Conservation (phyloP, 2,888 invertebrate species). For the Trilocha varians region DNA sequence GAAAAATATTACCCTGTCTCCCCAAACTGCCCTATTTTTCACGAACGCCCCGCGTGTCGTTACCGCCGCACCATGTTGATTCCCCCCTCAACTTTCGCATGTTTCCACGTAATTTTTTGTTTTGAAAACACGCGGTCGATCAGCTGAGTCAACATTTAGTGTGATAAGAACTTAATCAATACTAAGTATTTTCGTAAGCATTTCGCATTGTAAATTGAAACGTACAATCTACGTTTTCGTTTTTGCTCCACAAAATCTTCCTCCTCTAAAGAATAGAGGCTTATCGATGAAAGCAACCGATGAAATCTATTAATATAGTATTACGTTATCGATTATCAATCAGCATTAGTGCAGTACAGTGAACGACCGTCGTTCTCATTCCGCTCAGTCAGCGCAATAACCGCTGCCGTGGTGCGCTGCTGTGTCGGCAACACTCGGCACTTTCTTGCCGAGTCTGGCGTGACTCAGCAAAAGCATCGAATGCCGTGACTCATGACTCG, state of each 20-base stretch:
- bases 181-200: too few relatives aligned
- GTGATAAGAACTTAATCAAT: too few relatives aligned
- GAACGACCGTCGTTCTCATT: slow-evolving; percentile 29
- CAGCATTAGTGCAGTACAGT: slow-evolving; percentile 46
- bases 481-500: slow-evolving; percentile 49
- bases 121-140: slow-evolving; percentile 39
- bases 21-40: slow-evolving; percentile 49
- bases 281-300: neutral
- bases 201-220: too few relatives aligned
- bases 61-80: slow-evolving; percentile 27
- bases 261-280: too few relatives aligned
- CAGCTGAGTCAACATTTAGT: slow-evolving; percentile 38
- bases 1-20: slow-evolving; percentile 16
- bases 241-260: too few relatives aligned
- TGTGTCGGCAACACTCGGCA: slow-evolving; percentile 34
- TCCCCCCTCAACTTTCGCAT: slow-evolving; percentile 38
- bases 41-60: slow-evolving; percentile 43
- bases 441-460: slow-evolving; percentile 35
- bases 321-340: slow-evolving; percentile 49
- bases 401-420: slow-evolving; percentile 40
- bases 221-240: too few relatives aligned
- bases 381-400: slow-evolving; percentile 50
- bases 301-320: slow-evolving; percentile 13
- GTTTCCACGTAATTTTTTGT: slow-evolving; percentile 42
- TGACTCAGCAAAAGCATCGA: slow-evolving; percentile 50